phyloP scores from a whole-genome alignment of 1,140 invertebrate genomes.

The Papilio xuthus region DNA sequence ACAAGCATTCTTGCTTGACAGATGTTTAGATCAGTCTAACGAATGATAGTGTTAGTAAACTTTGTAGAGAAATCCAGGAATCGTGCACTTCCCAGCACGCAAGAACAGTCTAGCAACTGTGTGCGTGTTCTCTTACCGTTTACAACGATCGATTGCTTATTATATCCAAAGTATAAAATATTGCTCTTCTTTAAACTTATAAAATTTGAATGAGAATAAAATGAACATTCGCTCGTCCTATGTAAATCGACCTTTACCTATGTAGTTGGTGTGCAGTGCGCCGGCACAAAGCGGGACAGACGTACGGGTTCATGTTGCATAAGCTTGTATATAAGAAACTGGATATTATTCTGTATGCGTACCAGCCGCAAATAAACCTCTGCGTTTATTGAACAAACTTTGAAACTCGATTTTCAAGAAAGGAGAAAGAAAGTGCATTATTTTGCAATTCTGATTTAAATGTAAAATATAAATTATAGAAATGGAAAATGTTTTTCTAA shows the following conservation, averaged over 20 bases:
- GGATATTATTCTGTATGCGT: constrained; percentile 16
- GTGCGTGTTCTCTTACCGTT: too few species aligned
- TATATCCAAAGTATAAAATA: not conserved
- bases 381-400: constrained; percentile 21
- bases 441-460: not conserved
- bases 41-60: too few species aligned
- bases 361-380: constrained; percentile 8
- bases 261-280: not conserved
- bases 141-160: not conserved
- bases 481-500: too few species aligned
- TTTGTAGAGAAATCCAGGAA: too few species aligned
- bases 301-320: constrained; percentile 6
- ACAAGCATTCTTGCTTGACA: not conserved
- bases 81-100: too few species aligned
- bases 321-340: constrained; percentile 6
- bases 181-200: not conserved
- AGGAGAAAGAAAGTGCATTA: not conserved
- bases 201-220: not conserved
- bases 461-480: not conserved
- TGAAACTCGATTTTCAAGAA: constrained; percentile 3
- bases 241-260: not conserved
- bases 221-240: not conserved
- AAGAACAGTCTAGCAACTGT: not conserved
- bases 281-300: constrained; percentile 1
- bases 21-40: too few species aligned